A percentile compares a stretch with the other conserved stretches of the same genome.
Evolutionary conservation across 2,113 vertebrate genomes (phyloP).

Genomic region (Mionectes macconnelli): DNA sequence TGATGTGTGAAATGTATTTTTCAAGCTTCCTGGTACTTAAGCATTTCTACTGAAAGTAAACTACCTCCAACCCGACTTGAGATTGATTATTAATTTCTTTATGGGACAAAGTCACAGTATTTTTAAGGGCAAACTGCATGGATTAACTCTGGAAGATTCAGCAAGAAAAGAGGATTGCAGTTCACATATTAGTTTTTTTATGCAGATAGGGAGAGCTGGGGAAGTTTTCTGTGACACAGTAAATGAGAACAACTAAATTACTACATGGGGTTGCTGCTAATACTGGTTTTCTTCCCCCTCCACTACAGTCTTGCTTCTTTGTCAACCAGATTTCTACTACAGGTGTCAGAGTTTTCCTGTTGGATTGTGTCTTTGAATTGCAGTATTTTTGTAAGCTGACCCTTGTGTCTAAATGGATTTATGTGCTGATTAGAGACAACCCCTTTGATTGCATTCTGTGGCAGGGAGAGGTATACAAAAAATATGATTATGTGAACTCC

Average conservation of each 20-base stretch:
- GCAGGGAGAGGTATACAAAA: background rate
- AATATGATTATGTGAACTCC: background rate
- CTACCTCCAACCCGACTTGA: background rate
- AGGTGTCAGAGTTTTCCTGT: background rate
- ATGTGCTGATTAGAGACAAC: background rate
- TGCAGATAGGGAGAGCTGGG: background rate
- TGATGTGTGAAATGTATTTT: background rate
- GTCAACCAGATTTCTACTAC: background rate
- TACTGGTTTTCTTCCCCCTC: background rate
- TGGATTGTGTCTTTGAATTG: background rate
- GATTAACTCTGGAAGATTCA: background rate
- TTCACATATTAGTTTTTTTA: background rate
- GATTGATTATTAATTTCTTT: background rate
- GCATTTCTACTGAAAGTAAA: background rate
- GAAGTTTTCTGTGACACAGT: background rate
- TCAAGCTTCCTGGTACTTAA: background rate
- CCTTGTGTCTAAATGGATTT: background rate
- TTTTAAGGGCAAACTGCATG: background rate
- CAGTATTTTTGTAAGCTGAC: background rate
- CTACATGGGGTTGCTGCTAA: background rate
- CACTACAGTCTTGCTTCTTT: background rate
- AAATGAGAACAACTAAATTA: background rate
- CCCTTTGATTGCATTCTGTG: background rate
- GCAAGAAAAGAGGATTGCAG: background rate
- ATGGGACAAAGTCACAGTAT: background rate